Base-by-base conservation (phyloP, 92 coral and sea anemone species). In the Epizoanthus scotinus region DNA sequence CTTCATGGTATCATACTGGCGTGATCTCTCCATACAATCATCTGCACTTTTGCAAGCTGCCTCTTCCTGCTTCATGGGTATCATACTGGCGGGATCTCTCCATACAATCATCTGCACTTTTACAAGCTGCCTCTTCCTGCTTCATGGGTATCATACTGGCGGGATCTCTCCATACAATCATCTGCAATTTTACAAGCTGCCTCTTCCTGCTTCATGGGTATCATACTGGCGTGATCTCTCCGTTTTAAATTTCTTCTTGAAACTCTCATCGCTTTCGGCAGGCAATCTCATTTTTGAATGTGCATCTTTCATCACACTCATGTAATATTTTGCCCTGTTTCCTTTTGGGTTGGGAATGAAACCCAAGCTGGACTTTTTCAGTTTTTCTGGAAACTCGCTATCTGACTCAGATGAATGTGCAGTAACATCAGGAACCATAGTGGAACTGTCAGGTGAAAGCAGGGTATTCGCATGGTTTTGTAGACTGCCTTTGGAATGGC, bases 81-180 rank as follows among this genome's bases (percentile, higher is more conserved):
- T n/a, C n/a, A n/a, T n/a, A n/a, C n/a, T n/a, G n/a, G n/a, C n/a
- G n/a, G n/a, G n/a, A n/a, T n/a, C n/a, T n/a, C n/a, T n/a, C n/a
- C n/a, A n/a, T n/a, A n/a, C n/a, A n/a, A n/a, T n/a, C n/a, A n/a
- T n/a, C n/a, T n/a, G n/a, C n/a, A n/a, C n/a, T n/a, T n/a, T n/a
- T n/a, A n/a, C n/a, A n/a, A n/a, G n/a, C n/a, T n/a, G n/a, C n/a
- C n/a, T n/a, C n/a, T n/a, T n/a, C n/a, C n/a, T n/a, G n/a, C 62
- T 60, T 62, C 6, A 74, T 55, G n/a, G 79, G n/a, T 57, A 77
- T 77, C 69, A 77, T 58, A 59, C 12, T 77, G 82, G 28, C 82
- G 28, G 6, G 70, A 38, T 77, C 21, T 58, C 67, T 77, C 55
- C 54, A 59, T 66, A n/a, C 82, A 27, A 60, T 77, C 68, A 66